Evolutionary conservation across 2,797 vertebrate genomes (phyloP).

Genomic region (Esox masquinongy): DNA sequence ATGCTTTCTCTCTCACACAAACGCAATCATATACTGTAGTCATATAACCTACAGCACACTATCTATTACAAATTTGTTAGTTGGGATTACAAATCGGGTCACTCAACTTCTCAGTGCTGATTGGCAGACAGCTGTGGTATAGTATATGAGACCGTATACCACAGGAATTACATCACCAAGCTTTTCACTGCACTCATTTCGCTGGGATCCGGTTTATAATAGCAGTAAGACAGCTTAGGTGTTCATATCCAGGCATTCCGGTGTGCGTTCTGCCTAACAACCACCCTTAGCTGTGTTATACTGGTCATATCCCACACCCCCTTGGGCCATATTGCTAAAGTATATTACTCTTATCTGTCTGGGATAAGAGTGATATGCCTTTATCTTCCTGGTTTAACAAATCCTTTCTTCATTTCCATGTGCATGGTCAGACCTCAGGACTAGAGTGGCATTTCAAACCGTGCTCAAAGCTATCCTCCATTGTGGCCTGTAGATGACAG

Average conservation of each 20-base stretch:
- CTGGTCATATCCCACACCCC: too few species aligned
- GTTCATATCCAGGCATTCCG: too few species aligned
- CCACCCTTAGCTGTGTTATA: too few species aligned
- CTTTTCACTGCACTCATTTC: too few species aligned
- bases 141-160: too few species aligned
- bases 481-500: conserved; percentile 62
- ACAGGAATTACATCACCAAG: too few species aligned
- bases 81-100: not conserved
- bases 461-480: conserved; percentile 70
- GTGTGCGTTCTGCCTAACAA: too few species aligned
- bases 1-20: conserved; percentile 38
- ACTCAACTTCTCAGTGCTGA: too few species aligned
- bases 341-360: conserved; percentile 21
- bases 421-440: conserved; percentile 7
- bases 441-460: conserved; percentile 34
- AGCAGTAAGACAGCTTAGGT: too few species aligned
- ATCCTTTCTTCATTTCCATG: not conserved
- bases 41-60: conserved; percentile 41
- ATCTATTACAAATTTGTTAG: not conserved
- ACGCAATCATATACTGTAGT: conserved; percentile 47
- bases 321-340: too few species aligned
- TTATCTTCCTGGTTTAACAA: conserved; percentile 53
- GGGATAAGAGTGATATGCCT: conserved; percentile 53
- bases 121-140: too few species aligned
- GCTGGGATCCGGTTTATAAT: too few species aligned